Percentiles rank a stretch among this genome's conserved stretches.
phyloP scores from a whole-genome alignment of 2,888 invertebrate genomes.

The Rhyacophila evoluta region DNA sequence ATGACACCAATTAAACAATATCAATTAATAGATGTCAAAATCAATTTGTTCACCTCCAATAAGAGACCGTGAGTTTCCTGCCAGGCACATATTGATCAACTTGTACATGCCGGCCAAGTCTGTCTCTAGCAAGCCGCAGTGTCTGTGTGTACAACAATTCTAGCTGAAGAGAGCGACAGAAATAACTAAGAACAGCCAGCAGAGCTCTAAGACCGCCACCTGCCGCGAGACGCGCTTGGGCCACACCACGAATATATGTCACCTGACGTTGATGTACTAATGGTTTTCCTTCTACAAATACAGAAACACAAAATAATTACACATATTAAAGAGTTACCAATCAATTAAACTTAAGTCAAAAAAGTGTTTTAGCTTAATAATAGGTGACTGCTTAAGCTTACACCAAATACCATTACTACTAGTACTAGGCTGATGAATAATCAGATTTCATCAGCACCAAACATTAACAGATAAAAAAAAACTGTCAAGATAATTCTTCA shows the following conservation, averaged over 20 bases:
- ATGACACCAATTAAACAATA: too few relatives aligned
- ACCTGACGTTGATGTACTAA: conserved; percentile 95
- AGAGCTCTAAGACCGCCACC: conserved; percentile 83
- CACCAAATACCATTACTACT: too few relatives aligned
- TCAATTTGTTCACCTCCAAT: conserved; percentile 87
- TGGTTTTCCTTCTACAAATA: conserved; percentile 85
- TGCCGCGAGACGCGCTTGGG: conserved; percentile 90
- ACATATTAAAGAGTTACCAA: not conserved
- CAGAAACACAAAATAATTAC: not conserved
- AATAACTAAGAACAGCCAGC: conserved; percentile 79
- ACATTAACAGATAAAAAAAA: too few relatives aligned
- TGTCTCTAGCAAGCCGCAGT: conserved; percentile 85
- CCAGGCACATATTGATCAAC: conserved; percentile 94
- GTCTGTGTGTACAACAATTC: conserved; percentile 92
- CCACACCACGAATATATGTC: conserved; percentile 92
- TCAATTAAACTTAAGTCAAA: too few relatives aligned
- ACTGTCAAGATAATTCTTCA: too few relatives aligned
- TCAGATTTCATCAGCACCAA: too few relatives aligned
- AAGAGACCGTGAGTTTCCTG: conserved; percentile 89
- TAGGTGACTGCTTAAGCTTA: too few relatives aligned
- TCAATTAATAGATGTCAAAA: too few relatives aligned
- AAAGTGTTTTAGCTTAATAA: too few relatives aligned
- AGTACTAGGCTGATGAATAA: too few relatives aligned
- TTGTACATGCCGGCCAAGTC: conserved; percentile 88
- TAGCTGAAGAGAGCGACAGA: conserved; percentile 95